A percentile compares a stretch with the other conserved stretches of the same genome.
Conservation (phyloP, 2,113 vertebrate genomes). For the Pao palembangensis region DNA sequence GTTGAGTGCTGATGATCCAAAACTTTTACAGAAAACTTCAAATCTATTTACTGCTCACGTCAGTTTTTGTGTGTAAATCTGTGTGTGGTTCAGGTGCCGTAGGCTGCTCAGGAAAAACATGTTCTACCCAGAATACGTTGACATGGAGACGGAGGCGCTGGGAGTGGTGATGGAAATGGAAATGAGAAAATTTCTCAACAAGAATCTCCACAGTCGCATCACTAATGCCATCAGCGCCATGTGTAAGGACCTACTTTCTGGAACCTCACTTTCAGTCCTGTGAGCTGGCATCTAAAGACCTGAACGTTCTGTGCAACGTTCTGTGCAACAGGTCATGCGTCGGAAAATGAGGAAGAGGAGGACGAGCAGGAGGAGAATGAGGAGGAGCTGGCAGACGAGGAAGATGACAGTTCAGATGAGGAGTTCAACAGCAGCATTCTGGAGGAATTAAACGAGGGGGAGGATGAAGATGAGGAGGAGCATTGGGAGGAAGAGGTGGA, state of each 20-base stretch:
- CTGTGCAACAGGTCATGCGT: constrained; percentile 31
- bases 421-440: constrained; percentile 54
- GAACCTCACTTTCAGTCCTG: no score
- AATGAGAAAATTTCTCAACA: constrained; percentile 59
- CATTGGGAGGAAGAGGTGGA: constrained; percentile 12
- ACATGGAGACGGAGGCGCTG: constrained; percentile 59
- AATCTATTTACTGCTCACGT: no score
- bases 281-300: background rate
- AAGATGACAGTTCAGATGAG: constrained; percentile 21
- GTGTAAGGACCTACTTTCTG: constrained; percentile 41
- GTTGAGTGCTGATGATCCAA: constrained; percentile 33
- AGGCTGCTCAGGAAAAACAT: constrained; percentile 57
- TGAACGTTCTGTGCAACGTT: background rate
- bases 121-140: constrained; percentile 61
- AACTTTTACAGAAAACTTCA: no score
- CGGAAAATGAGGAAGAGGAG: constrained; percentile 49
- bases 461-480: constrained; percentile 27
- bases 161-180: constrained; percentile 62
- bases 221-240: constrained; percentile 40
- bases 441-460: constrained; percentile 53
- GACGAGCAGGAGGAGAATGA: constrained; percentile 40
- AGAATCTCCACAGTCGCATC: constrained; percentile 45
- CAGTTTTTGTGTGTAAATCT: background rate
- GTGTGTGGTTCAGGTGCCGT: constrained; percentile 45
- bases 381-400: constrained; percentile 27